phyloP scores from a whole-genome alignment of 2,888 invertebrate species.

The Ochropleura leucogaster region DNA sequence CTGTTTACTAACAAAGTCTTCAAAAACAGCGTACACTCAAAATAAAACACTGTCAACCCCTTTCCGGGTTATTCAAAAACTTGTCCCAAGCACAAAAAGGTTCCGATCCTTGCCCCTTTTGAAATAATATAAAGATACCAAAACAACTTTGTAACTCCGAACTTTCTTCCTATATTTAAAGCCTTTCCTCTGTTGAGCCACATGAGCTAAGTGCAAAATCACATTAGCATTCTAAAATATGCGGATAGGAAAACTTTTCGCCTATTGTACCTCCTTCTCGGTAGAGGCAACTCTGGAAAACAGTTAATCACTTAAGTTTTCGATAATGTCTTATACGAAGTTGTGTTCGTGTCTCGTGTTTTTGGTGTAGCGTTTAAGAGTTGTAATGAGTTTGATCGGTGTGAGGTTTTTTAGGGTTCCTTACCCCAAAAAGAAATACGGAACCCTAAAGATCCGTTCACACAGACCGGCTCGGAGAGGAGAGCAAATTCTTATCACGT shows the following conservation, averaged over 20 bases:
- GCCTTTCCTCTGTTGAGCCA: slow-evolving; percentile 59
- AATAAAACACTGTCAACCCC: slow-evolving; percentile 21
- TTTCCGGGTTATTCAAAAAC: slow-evolving; percentile 6
- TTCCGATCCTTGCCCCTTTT: slow-evolving; percentile 18
- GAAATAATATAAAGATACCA: slow-evolving; percentile 47
- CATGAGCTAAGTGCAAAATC: slow-evolving; percentile 72
- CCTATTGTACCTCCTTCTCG: slow-evolving; percentile 73
- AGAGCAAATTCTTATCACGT: too few species aligned
- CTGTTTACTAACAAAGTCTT: background rate
- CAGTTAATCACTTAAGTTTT: slow-evolving; percentile 86
- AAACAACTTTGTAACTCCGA: slow-evolving; percentile 57
- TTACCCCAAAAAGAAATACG: too few species aligned
- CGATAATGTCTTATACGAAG: slow-evolving; percentile 77
- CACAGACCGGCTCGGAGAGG: too few species aligned
- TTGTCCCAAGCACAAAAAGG: slow-evolving; percentile 27
- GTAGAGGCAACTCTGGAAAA: slow-evolving; percentile 72
- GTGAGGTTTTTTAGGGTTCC: slow-evolving; percentile 18
- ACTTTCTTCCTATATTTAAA: slow-evolving; percentile 55
- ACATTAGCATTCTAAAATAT: slow-evolving; percentile 81
- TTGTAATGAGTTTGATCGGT: slow-evolving; percentile 61
- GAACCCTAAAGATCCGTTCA: too few species aligned
- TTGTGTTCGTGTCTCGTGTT: slow-evolving; percentile 53
- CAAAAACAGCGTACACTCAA: background rate
- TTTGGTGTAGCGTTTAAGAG: slow-evolving; percentile 47
- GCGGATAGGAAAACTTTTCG: slow-evolving; percentile 78